Percentiles rank a stretch among this genome's conserved stretches.
These are phyloP conservation scores for Ornithoptera priamus DNA, from an alignment of 2,888 invertebrate species.

Conservation along the genomic window DNA sequence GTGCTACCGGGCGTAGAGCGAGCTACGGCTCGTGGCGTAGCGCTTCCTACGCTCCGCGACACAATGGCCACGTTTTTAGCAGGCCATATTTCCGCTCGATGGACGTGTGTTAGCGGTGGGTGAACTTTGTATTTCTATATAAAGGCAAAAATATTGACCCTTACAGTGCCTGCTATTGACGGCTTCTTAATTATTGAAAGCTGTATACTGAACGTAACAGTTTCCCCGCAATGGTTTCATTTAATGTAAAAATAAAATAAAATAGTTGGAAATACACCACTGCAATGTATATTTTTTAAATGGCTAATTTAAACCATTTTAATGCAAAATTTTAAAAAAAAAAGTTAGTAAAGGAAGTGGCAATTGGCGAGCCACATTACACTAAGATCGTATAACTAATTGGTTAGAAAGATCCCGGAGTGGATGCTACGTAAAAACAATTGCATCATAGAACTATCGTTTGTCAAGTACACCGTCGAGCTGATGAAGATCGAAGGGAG, in stretches of 20 bases:
- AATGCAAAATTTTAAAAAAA: too few relatives aligned
- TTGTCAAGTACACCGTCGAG: background rate
- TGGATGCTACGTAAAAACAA: too few relatives aligned
- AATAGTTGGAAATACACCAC: too few relatives aligned
- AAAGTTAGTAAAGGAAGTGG: too few relatives aligned
- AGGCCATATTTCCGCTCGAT: background rate
- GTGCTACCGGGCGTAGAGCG: constrained; percentile 1
- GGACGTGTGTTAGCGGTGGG: background rate
- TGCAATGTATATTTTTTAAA: too few relatives aligned
- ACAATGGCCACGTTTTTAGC: constrained; percentile 6
- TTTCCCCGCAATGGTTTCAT: too few relatives aligned
- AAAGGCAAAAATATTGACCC: background rate
- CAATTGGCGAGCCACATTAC: too few relatives aligned
- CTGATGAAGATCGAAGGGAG: too few relatives aligned
- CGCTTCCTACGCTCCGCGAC: constrained; percentile 12
- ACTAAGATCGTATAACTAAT: too few relatives aligned
- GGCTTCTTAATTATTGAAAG: background rate
- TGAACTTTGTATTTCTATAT: background rate
- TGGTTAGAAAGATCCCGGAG: too few relatives aligned
- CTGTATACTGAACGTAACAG: background rate
- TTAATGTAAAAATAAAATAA: too few relatives aligned
- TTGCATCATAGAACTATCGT: background rate
- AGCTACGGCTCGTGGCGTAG: constrained; percentile 14
- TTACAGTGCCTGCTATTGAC: background rate
- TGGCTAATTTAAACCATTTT: too few relatives aligned